Evolutionary conservation across 2,888 invertebrate species (phyloP), one percentile per base, ranked within the genome.

Genomic region (Drosophila putrida): DNA sequence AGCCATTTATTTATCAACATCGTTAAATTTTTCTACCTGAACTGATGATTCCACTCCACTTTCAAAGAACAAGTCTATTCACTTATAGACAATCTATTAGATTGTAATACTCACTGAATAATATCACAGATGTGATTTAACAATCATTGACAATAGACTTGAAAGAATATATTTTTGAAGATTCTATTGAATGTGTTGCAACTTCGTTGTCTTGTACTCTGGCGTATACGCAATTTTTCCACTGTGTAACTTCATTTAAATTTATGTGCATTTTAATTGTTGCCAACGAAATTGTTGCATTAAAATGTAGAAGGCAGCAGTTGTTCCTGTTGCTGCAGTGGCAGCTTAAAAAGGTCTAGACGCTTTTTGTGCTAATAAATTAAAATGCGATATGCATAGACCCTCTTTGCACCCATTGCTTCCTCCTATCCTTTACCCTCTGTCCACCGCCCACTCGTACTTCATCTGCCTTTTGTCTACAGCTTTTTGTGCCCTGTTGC

Each of bases 321-420:
- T 51, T 68, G 62, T 55, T 65, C 39, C 47, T 67, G 58, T 53
- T 87, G 39, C 46, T 62, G 84, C 55, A 66, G 80, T 51, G 28
- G 63, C 67, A 86, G 89, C 89, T 85, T 87, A 85, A 86, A 86
- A 86, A 78, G 82, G 86, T 86, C 86, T 86, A 86, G 86, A 86
- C 86, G 75, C 78, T 85, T 89, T 88, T 84, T 84, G 86, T 82
- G 78, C 86, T 86, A 89, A 86, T 86, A 86, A 89, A 86, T 89
- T 86, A 86, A 86, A 86, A 86, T 88, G 88, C 89, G 82, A 82
- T 89, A 87, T 89, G 82, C 88, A 89, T 88, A 88, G 80, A 67
- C 61, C 50, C 61, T 20, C 51, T 58, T 54, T 46, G 61, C 71
- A 69, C 54, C 72, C 78, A 50, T 46, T 53, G 60, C 50, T 58